Evolutionary conservation across 1,140 invertebrate genomes (phyloP), one percentile per base, ranked within the genome.

Genomic region (Apis florea): DNA sequence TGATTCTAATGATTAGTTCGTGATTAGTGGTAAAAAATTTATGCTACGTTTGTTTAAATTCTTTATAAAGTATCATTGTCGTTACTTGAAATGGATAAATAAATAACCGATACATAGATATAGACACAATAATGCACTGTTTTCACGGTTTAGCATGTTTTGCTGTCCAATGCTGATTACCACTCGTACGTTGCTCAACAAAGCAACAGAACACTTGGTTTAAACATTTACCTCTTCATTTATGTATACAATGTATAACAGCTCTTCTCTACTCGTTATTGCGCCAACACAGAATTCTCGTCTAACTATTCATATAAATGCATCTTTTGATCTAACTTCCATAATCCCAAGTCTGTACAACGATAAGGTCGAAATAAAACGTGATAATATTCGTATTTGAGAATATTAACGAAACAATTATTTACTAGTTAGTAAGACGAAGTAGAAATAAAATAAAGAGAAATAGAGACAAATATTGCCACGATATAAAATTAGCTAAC

Each of bases 201-300:
- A 40, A 66, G 31, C 61, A 63, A 63, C 61, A 19, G 26, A 63
- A 31, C 26, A 19, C 26, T 63, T 19, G 1, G 63, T 66, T 66
- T 40, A 66, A 66, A 66, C 63, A 66, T 40, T 61, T 24, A 61
- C 8, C 59, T 26, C 59, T 61, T 61, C 59, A 24, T 61, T 63
- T 31, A 26, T 31, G 61, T 19, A 63, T 19, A 31, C 61, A 31
- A 19, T 19, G 61, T 31, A 63, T 31, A 31, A 24, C 61, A 63
- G 24, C 26, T 31, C 24, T 17, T 15, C 17, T 31, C 9, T 24
- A 26, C 61, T 63, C 26, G 24, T 63, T 63, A 61, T 26, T 9
- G 10, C 56, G 21, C 19, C 19, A 21, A n/a, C 8, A 6, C 26
- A 19, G 26, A 63, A 31, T 63, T 2, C 61, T 63, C 24, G 0